phyloP scores from a whole-genome alignment of 2,797 vertebrate genomes.

The Dendrocincla fuliginosa region DNA sequence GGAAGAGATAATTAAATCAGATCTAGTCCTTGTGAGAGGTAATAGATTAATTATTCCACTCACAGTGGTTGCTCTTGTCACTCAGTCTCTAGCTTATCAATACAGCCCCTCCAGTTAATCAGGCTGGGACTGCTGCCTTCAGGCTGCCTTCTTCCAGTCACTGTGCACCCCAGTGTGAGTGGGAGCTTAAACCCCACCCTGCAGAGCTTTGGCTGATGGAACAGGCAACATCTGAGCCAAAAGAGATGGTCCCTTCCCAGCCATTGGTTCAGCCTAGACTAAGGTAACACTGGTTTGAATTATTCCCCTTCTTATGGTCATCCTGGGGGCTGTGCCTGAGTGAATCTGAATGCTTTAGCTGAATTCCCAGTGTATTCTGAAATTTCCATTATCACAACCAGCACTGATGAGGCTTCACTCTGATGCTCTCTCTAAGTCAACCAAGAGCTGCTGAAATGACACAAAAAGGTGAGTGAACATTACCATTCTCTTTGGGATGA shows the following conservation, averaged over 20 bases:
- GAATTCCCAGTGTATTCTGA: not conserved
- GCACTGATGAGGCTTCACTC: not conserved
- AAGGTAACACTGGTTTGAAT: not conserved
- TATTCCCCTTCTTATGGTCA: not conserved
- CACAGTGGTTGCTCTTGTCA: not conserved
- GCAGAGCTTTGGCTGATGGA: not conserved
- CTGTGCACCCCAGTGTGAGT: not conserved
- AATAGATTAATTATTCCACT: conserved; percentile 57
- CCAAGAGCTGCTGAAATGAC: not conserved
- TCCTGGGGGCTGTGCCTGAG: not conserved
- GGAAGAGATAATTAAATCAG: conserved; percentile 62
- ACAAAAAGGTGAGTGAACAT: not conserved
- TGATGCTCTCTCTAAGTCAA: not conserved
- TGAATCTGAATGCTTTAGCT: not conserved
- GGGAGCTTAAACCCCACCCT: not conserved
- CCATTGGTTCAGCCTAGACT: not conserved
- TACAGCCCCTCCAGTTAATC: conserved; percentile 5
- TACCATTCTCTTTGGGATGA: not conserved
- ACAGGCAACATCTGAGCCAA: not conserved
- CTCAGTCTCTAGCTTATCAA: conserved; percentile 27
- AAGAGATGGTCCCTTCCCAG: not conserved
- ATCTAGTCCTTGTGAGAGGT: conserved; percentile 33
- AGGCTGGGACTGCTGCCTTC: not conserved
- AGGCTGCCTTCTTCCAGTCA: not conserved
- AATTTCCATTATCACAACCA: not conserved